Evolutionary conservation across 2,888 invertebrate genomes (phyloP).

Genomic region (Lacanobia wlatinum): DNA sequence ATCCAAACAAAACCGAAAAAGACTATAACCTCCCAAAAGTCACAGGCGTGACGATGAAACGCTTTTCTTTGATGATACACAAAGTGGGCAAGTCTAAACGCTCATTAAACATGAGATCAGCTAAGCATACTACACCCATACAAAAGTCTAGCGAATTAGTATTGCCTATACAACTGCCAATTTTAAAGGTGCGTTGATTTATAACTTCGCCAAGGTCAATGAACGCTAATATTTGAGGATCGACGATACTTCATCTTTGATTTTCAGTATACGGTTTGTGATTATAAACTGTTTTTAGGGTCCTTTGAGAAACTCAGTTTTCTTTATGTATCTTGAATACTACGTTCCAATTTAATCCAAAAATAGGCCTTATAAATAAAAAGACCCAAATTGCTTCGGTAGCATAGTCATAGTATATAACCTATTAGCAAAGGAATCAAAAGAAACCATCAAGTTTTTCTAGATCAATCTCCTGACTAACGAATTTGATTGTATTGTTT

Average conservation of each 20-base stretch:
- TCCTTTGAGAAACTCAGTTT: background rate
- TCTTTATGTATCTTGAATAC: background rate
- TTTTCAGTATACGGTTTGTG: slow-evolving; percentile 2
- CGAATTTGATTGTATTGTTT: background rate
- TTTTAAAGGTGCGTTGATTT: slow-evolving; percentile 29
- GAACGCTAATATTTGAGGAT: slow-evolving; percentile 8
- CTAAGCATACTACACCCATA: background rate
- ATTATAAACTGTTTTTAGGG: slow-evolving; percentile 3
- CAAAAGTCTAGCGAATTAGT: slow-evolving; percentile 18
- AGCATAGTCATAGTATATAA: background rate
- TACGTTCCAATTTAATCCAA: too few species aligned
- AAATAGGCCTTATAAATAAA: too few species aligned
- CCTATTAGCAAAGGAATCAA: background rate
- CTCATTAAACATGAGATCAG: slow-evolving; percentile 53
- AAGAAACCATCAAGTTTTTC: background rate
- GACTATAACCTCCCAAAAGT: background rate
- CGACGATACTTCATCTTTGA: background rate
- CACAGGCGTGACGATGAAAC: slow-evolving; percentile 4
- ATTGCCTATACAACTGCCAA: slow-evolving; percentile 8
- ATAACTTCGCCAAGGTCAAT: slow-evolving; percentile 20
- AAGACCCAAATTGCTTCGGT: background rate
- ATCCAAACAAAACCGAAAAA: background rate
- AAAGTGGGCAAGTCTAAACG: slow-evolving; percentile 37
- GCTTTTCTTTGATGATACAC: slow-evolving; percentile 11
- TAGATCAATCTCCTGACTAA: background rate